Evolutionary conservation across 2,888 invertebrate genomes (phyloP), one percentile per base, ranked within the genome.

Genomic region (Lamellibrachia columna): DNA sequence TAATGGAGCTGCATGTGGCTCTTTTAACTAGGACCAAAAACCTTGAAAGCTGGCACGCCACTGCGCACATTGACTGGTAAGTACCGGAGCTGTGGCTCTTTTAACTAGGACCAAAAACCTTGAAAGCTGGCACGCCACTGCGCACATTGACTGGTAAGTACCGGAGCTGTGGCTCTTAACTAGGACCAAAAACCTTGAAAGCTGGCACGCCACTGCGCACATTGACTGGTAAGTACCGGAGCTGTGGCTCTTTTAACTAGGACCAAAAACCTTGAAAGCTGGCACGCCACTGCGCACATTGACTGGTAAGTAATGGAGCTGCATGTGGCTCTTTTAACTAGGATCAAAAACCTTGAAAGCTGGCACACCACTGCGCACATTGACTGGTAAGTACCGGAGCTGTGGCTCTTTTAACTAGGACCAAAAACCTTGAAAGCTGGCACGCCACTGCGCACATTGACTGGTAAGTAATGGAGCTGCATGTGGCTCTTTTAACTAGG

Each of bases 31-130:
- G 60, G 60, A 60, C 1, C 40, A 40, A 40, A 40, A 40, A 40
- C 40, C 95, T 97, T 99, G 90, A 98, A 98, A 97, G 97, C 93
- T 0, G 92, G 97, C 92, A 95, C 97, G 52, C 96, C 95, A 90
- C 92, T 97, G 4, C 95, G 97, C 53, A 97, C 97, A 94, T 97
- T 97, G 52, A 92, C 95, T 95, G 95, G 96, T 96, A 93, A 95
- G 95, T 40, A 40, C 90, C 90, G 1, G 15, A 90, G n/a, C 90
- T 90, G 90, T 1, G 15, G 15, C 90, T 90, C 90, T 90, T 90
- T n/a, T 15, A 22, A 52, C 90, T 15, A 52, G 90, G 40, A 90
- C 0, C 90, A 40, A 40, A 40, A 40, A 11, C 58, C 58, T 58
- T 58, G 58, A 58, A 58, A 40, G 40, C 0, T 40, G 40, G 40